phyloP scores from a whole-genome alignment of 2,888 invertebrate species.

The Volucella inflata region DNA sequence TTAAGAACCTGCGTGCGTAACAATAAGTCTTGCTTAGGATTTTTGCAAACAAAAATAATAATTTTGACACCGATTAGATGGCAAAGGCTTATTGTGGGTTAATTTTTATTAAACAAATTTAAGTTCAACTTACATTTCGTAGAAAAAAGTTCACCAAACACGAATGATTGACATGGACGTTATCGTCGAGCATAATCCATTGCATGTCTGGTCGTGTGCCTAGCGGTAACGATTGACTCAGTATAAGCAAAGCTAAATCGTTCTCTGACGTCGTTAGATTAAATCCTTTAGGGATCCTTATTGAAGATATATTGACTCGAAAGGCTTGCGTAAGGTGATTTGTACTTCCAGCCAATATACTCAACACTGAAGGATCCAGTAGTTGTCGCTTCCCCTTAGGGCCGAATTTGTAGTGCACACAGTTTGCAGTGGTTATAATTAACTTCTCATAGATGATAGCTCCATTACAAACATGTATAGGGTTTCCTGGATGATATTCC shows the following conservation, averaged over 20 bases:
- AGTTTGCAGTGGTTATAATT: slow-evolving; percentile 78
- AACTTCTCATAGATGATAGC: slow-evolving; percentile 77
- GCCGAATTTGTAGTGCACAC: slow-evolving; percentile 74
- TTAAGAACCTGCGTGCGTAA: background rate
- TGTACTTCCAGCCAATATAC: slow-evolving; percentile 75
- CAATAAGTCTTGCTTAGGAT: background rate
- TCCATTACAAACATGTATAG: slow-evolving; percentile 77
- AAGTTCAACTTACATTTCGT: slow-evolving; percentile 73
- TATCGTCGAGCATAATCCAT: slow-evolving; percentile 78
- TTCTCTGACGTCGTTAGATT: slow-evolving; percentile 76
- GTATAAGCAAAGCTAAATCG: slow-evolving; percentile 78
- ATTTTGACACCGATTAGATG: slow-evolving; percentile 1
- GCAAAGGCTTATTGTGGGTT: no score
- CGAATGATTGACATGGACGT: slow-evolving; percentile 64
- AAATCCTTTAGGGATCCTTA: slow-evolving; percentile 72
- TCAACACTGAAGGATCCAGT: slow-evolving; percentile 67
- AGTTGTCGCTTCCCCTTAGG: slow-evolving; percentile 31
- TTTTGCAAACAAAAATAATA: background rate
- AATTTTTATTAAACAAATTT: background rate
- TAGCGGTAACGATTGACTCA: slow-evolving; percentile 76
- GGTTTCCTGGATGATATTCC: slow-evolving; percentile 61
- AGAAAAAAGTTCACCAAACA: slow-evolving; percentile 77
- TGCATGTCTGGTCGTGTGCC: slow-evolving; percentile 76
- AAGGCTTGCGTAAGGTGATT: slow-evolving; percentile 63
- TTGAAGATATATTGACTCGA: slow-evolving; percentile 65